Evolutionary conservation across 2,797 vertebrate genomes (phyloP).

Genomic region (Sebastes vulpes): DNA sequence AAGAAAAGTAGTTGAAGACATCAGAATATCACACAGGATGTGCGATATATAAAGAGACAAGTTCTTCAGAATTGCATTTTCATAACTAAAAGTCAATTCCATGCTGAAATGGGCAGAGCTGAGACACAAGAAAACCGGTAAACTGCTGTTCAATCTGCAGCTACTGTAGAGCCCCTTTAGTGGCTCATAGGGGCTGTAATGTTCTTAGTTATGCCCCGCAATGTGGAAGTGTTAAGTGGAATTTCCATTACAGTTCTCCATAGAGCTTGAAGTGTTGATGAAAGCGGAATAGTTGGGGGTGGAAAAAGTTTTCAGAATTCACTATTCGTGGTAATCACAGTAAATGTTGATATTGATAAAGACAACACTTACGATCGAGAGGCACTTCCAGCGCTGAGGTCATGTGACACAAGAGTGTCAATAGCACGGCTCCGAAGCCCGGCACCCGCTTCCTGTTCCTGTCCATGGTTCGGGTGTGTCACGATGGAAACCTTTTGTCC

Average conservation of each 20-base stretch:
- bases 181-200: neutral
- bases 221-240: neutral
- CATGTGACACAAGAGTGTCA: constrained; percentile 89
- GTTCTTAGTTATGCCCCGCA: neutral
- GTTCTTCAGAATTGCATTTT: constrained; percentile 2
- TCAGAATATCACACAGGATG: constrained; percentile 11
- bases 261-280: neutral
- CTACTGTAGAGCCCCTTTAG: neutral
- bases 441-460: constrained; percentile 81
- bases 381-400: constrained; percentile 94
- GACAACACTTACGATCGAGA: constrained; percentile 93
- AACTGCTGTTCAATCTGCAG: neutral
- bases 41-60: neutral
- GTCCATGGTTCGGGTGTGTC: constrained; percentile 84
- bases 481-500: constrained; percentile 55
- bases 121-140: neutral
- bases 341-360: neutral
- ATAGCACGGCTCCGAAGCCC: constrained; percentile 79
- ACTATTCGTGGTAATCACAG: neutral
- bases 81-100: neutral
- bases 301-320: neutral
- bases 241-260: neutral
- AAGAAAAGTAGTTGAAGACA: constrained; percentile 49
- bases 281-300: neutral
- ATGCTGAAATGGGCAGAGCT: constrained; percentile 59